Conservation (phyloP, 2,113 vertebrate species). For the Chitala chitala region DNA sequence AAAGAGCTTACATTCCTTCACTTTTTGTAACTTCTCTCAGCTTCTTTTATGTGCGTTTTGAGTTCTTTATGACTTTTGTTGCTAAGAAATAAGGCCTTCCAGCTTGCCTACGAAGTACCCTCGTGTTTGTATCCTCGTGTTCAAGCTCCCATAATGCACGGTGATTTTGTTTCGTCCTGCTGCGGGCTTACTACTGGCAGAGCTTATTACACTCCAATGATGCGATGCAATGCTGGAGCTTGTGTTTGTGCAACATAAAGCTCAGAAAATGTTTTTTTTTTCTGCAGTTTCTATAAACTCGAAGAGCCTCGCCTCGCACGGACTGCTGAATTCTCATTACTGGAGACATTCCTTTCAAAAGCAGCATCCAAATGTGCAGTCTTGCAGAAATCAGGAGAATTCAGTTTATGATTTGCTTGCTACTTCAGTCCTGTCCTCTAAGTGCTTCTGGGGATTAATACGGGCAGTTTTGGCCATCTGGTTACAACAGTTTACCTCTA, state of each 20-base stretch:
- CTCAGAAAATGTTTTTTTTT: not conserved
- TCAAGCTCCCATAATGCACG: not conserved
- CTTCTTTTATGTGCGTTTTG: too few species aligned
- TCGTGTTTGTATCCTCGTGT: not conserved
- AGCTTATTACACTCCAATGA: not conserved
- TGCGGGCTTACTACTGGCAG: not conserved
- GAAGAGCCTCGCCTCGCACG: not conserved
- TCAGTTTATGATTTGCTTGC: not conserved
- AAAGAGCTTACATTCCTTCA: too few species aligned
- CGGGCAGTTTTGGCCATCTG: not conserved
- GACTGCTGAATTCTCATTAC: not conserved
- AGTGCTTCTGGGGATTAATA: too few species aligned
- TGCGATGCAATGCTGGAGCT: not conserved
- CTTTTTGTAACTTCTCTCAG: too few species aligned
- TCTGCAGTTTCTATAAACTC: not conserved
- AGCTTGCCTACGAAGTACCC: not conserved
- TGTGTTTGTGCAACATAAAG: not conserved
- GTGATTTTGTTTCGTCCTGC: not conserved
- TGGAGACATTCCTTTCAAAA: not conserved
- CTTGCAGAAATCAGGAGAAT: not conserved
- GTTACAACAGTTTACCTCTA: not conserved
- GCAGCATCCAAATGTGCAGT: not conserved
- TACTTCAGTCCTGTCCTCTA: not conserved
- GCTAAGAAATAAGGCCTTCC: not conserved
- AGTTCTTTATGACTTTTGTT: not conserved